Conservation (phyloP, 2,797 vertebrate species). For the Sebastes taczanowskii region DNA sequence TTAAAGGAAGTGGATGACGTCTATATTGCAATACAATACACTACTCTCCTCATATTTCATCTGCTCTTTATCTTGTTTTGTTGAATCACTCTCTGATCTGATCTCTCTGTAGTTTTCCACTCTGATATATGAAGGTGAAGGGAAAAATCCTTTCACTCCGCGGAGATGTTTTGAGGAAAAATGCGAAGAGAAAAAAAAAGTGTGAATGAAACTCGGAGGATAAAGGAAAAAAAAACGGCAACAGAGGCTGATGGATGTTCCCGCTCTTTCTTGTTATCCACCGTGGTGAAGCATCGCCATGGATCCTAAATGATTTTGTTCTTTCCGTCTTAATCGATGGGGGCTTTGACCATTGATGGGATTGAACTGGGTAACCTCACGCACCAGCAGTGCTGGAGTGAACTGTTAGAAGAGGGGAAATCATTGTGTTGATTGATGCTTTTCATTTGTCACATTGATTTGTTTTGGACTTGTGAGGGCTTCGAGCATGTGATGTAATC, state of each 20-base stretch:
- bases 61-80: neutral
- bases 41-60: neutral
- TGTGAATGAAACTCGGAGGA: neutral
- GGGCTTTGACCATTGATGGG: conserved; percentile 43
- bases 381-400: conserved; percentile 11
- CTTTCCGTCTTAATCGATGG: conserved; percentile 26
- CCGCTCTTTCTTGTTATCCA: conserved; percentile 21
- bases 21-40: neutral
- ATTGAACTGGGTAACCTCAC: conserved; percentile 57
- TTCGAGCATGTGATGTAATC: conserved; percentile 32
- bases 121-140: neutral
- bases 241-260: conserved; percentile 22
- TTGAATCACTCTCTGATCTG: neutral
- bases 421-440: conserved; percentile 58
- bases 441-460: conserved; percentile 65
- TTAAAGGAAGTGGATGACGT: neutral
- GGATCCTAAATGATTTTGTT: conserved; percentile 50
- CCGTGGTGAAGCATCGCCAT: conserved; percentile 20
- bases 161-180: neutral
- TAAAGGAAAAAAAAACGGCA: neutral
- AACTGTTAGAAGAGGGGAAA: conserved; percentile 41
- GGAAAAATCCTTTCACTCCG: neutral
- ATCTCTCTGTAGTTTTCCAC: neutral
- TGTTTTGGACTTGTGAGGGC: conserved; percentile 35
- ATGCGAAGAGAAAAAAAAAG: neutral